Base-by-base conservation (phyloP, 2,888 invertebrate genomes). In the Petrophora chlorosata region DNA sequence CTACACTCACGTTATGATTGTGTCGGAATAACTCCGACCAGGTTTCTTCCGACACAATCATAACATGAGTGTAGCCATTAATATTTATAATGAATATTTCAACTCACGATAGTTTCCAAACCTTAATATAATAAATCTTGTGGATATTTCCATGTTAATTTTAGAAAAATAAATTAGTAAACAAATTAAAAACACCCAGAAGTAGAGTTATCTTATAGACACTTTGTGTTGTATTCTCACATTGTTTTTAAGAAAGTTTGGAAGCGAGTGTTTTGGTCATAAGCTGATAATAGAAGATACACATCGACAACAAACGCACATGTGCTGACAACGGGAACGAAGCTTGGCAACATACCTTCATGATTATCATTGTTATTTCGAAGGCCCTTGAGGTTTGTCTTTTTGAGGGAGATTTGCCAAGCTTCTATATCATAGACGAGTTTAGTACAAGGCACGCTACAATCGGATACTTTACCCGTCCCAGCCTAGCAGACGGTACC, bases 401-500 rank as follows among this genome's bases (percentile, higher is more conserved):
- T n/a, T 3, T 22, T 3, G 9, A 25, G 15, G 10, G 12, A 39
- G 5, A 45, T 55, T 58, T 58, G 67, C 54, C 63, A 63, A 60
- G 55, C 52, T 46, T 17, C 46, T n/a, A 3, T 7, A 29, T 10
- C 10, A 23, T n/a, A 23, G 8, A 8, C 8, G n/a, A 13, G 13
- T 28, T 29, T 8, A 29, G 15, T 29, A 65, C 51, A 63, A 14
- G 50, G 58, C 67, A 75, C 73, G 62, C 65, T 55, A 61, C 67
- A 76, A 57, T 71, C 58, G 40, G 59, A 73, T 88, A 92, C 92
- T 73, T 93, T 93, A 94, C 94, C 94, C 93, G 83, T 94, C 92
- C 93, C 93, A 94, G 89, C 94, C 94, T 76, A 94, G 92, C 77
- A 94, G 93, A 75, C 92, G 92, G 83, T 92, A 94, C 92, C 94